Base-by-base conservation (phyloP, 53 echinoderm and acorn worm genomes). In the Echinarachnius parma region DNA sequence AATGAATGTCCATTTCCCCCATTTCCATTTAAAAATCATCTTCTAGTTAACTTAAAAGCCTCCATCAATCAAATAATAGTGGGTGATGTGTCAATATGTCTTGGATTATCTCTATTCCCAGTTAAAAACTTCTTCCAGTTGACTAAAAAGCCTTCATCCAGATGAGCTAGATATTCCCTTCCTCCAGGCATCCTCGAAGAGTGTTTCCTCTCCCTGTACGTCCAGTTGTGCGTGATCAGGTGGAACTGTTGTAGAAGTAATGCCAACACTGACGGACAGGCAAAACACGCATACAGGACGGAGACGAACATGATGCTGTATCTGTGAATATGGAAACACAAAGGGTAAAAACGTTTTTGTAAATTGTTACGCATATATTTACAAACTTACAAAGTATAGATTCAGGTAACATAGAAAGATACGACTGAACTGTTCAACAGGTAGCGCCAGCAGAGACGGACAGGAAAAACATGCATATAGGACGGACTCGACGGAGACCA, bases 191-290 rank as follows among this genome's bases (percentile, higher is more conserved):
- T 47, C 34, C 77, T 46, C 21, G 65, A 25, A 5, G 77, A 34
- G 3, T 80, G 28, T 53, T 63, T 84, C 27, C 86, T 57, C 29
- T 95, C 95, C 28, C 95, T 55, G 65, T 83, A 95, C 2, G 95
- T 95, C 84, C 89, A 90, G 79, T 89, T 89, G 59, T 90, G 90
- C 0, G 90, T 86, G 37, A 95, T 87, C 22, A 87, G 84, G 46
- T 87, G 83, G 28, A 77, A 64, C 36, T 95, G 95, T 31, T 87
- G 81, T 2, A 87, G 62, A 1, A 95, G 82, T 2, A 95, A 60
- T 2, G 64, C 67, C 2, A 77, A 11, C 5, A 90, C 76, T 3
- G 84, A 54, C 29, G 53, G 30, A 11, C 66, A 78, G 1, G 80
- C 84, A 14, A 81, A 18, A 3, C 37, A 39, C 9, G 84, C 82